phyloP scores from a whole-genome alignment of 2,797 vertebrate species.

The Cyprinella venusta region DNA sequence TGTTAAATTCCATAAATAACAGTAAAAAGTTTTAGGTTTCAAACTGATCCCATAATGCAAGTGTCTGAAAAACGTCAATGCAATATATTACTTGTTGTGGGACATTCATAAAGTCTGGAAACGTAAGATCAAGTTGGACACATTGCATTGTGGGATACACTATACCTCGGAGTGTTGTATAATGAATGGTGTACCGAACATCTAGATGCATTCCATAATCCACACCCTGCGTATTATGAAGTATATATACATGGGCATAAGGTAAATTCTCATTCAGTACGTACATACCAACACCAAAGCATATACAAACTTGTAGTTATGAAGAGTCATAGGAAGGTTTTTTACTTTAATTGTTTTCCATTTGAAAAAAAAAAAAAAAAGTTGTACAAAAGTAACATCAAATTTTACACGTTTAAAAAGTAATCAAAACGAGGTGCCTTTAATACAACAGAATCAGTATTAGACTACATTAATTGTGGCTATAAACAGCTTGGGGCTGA shows the following conservation, averaged over 20 bases:
- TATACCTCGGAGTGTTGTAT: neutral
- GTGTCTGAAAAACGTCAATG: too few species aligned
- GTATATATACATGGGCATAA: too few species aligned
- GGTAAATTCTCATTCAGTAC: neutral
- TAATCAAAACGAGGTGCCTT: slow-evolving; percentile 95
- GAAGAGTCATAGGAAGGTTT: slow-evolving; percentile 79
- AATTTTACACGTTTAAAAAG: slow-evolving; percentile 97
- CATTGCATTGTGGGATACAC: neutral
- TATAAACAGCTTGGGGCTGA: slow-evolving; percentile 89
- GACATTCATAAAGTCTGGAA: neutral
- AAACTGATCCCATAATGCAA: neutral
- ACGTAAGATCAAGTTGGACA: neutral
- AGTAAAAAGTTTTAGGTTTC: neutral
- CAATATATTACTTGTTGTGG: neutral
- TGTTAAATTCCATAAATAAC: neutral
- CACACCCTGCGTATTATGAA: neutral
- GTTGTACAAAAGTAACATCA: slow-evolving; percentile 98
- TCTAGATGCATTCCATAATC: neutral
- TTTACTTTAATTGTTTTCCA: slow-evolving; percentile 97
- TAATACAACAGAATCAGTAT: slow-evolving; percentile 93
- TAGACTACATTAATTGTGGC: slow-evolving; percentile 94
- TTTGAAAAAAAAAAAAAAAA: slow-evolving; percentile 97
- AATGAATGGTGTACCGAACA: neutral
- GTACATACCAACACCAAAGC: neutral
- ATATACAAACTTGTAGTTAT: slow-evolving; percentile 32